A percentile compares a stretch with the other conserved stretches of the same genome.
Conservation (phyloP, 2,113 vertebrate species). For the Urocitellus parryii region DNA sequence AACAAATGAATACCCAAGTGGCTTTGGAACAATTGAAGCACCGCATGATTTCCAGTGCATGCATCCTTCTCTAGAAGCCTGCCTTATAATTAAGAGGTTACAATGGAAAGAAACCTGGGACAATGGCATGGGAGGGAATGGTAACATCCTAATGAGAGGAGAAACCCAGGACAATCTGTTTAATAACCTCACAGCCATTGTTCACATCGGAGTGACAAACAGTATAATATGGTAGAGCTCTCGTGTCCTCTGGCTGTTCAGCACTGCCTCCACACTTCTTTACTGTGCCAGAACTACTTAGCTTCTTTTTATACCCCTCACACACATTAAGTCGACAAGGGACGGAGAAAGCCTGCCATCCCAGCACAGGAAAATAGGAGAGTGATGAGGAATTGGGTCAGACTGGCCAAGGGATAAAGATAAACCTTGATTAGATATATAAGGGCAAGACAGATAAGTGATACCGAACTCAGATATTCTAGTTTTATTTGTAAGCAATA, state of each 20-base stretch:
- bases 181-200: conserved; percentile 85
- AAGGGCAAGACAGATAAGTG: neutral
- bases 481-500: neutral
- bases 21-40: conserved; percentile 76
- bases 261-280: conserved; percentile 84
- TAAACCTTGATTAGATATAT: conserved; percentile 40
- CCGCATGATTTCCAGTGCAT: conserved; percentile 78
- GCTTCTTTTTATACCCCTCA: conserved; percentile 84
- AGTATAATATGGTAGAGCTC: conserved; percentile 78
- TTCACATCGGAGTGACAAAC: conserved; percentile 88
- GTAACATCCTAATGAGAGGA: conserved; percentile 84
- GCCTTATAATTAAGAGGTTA: conserved; percentile 79
- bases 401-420: conserved; percentile 45
- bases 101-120: conserved; percentile 71
- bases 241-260: conserved; percentile 86
- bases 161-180: conserved; percentile 81
- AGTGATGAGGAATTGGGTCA: conserved; percentile 69
- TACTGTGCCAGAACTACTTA: conserved; percentile 87
- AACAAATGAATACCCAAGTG: conserved; percentile 83
- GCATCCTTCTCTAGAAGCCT: conserved; percentile 65
- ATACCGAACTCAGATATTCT: neutral
- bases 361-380: conserved; percentile 19
- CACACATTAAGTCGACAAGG: conserved; percentile 86
- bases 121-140: conserved; percentile 69
- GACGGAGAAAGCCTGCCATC: conserved; percentile 79